Evolutionary conservation across 2,113 vertebrate genomes (phyloP).

Genomic region (Eudyptes chrysolophus): DNA sequence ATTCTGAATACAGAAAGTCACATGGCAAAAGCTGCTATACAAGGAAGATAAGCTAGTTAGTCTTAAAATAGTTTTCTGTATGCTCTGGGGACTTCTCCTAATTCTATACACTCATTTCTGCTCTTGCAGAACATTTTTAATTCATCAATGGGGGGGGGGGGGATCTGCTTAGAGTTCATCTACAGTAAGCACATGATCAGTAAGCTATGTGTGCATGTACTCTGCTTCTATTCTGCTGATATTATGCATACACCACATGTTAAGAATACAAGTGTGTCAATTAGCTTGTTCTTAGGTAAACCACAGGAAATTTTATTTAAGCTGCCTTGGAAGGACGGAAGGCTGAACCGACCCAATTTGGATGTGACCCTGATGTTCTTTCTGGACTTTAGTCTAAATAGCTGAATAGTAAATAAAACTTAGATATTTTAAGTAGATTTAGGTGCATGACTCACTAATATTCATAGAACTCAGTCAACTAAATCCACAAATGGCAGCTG

Average conservation of each 20-base stretch:
- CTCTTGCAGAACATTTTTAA: neutral
- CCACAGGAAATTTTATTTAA: neutral
- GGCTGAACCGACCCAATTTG: neutral
- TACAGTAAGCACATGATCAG: neutral
- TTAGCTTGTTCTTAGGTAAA: neutral
- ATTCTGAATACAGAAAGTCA: neutral
- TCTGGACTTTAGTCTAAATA: neutral
- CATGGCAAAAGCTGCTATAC: neutral
- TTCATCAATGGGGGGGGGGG: neutral
- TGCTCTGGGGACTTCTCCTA: neutral
- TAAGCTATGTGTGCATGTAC: neutral
- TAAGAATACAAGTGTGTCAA: neutral
- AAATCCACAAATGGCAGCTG: slow-evolving; percentile 11
- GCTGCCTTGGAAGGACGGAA: neutral
- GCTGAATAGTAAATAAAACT: slow-evolving; percentile 2
- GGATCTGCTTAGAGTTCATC: neutral
- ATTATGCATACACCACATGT: neutral
- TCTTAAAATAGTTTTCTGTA: neutral
- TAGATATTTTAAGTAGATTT: slow-evolving; percentile 4
- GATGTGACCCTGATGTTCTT: neutral
- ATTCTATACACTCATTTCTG: neutral
- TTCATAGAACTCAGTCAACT: slow-evolving; percentile 13
- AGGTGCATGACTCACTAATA: slow-evolving; percentile 12
- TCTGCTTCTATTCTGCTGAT: neutral
- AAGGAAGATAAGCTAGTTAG: neutral